These are phyloP conservation scores for Tipula confusa DNA, from an alignment of 2,888 invertebrate species.

Conservation along the genomic window DNA sequence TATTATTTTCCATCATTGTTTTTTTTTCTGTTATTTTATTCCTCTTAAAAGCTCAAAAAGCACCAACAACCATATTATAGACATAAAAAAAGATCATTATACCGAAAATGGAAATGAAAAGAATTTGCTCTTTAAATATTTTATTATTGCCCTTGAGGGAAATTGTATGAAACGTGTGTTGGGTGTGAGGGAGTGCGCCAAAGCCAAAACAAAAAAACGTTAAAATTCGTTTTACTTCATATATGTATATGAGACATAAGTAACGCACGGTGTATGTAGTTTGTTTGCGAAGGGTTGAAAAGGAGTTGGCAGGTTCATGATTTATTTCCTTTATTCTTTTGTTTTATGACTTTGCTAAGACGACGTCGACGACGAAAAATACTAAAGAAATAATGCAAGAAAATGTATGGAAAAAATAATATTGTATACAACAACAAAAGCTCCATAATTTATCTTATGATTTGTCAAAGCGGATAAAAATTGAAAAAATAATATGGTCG, in stretches of 20 bases:
- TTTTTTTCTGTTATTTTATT: neutral
- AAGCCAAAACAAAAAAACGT: neutral
- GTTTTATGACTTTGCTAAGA: neutral
- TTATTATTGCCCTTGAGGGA: conserved; percentile 3
- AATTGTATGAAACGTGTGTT: neutral
- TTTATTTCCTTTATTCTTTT: neutral
- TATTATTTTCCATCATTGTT: neutral
- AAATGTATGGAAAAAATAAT: neutral
- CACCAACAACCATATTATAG: neutral
- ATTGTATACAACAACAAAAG: neutral
- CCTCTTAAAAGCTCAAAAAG: neutral
- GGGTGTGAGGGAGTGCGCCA: neutral
- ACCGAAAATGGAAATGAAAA: neutral
- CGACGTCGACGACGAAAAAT: neutral
- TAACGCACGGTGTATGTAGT: neutral
- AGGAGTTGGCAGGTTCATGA: neutral
- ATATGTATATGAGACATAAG: neutral
- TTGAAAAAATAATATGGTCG: neutral
- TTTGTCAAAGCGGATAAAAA: conserved; percentile 6
- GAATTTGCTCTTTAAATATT: neutral
- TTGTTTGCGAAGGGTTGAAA: neutral
- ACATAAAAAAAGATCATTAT: neutral
- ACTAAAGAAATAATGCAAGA: neutral
- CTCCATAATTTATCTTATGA: neutral
- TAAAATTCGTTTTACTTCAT: neutral